phyloP scores from a whole-genome alignment of 1,140 invertebrate species.

The Fopius arisanus region DNA sequence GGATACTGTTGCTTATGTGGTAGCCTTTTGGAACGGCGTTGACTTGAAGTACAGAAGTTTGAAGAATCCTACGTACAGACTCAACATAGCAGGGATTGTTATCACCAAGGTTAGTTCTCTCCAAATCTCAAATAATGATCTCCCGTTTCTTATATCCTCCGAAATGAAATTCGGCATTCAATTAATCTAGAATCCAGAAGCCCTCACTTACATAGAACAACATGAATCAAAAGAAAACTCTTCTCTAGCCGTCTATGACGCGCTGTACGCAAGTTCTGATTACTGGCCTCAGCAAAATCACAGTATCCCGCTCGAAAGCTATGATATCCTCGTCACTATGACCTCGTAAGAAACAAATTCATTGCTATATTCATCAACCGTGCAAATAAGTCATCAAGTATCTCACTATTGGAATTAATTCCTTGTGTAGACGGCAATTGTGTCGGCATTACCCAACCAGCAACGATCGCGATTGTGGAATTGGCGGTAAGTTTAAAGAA shows the following conservation, averaged over 20 bases:
- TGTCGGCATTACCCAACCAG: neutral
- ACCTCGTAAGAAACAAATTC: slow-evolving; percentile 25
- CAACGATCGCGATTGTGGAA: neutral
- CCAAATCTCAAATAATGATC: neutral
- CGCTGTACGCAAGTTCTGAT: slow-evolving; percentile 8
- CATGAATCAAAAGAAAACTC: neutral
- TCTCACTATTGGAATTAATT: neutral
- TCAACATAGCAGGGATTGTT: slow-evolving; percentile 42
- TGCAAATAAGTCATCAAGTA: neutral
- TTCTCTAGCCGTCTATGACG: neutral
- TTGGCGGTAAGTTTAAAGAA: slow-evolving; percentile 1
- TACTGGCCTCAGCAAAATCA: slow-evolving; percentile 19
- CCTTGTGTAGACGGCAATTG: neutral
- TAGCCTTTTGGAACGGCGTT: slow-evolving; percentile 42
- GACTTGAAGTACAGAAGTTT: slow-evolving; percentile 41
- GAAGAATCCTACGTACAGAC: slow-evolving; percentile 34
- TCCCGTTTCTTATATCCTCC: neutral
- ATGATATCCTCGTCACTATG: slow-evolving; percentile 36
- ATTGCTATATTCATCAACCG: neutral
- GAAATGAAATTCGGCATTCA: too few relatives aligned
- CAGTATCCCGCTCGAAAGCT: slow-evolving; percentile 24
- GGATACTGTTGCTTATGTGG: slow-evolving; percentile 27
- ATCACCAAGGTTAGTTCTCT: slow-evolving; percentile 28
- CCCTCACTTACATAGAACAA: slow-evolving; percentile 20
- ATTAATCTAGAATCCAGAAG: slow-evolving; percentile 27